Evolutionary conservation across 1,140 invertebrate species (phyloP), one percentile per base, ranked within the genome.

Genomic region (Magallana angulata): DNA sequence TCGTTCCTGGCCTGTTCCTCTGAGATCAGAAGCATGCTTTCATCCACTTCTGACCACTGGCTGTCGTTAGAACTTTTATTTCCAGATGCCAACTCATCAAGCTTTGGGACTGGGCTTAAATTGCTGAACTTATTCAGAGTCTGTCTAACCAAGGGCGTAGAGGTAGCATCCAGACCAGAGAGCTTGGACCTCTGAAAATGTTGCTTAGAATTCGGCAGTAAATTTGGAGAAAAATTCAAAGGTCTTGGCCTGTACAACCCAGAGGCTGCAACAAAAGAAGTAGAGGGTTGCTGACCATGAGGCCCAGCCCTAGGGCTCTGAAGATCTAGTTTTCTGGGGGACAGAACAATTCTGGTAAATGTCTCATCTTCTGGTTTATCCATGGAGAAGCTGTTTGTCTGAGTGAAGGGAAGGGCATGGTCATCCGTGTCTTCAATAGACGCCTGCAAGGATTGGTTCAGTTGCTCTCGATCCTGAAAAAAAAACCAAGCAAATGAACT

Each of bases 1-100:
- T 82, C 57, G 18, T 82, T 82, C 16, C 57, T 57, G n/a, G 48
- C 36, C 11, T 57, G 48, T 24, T 82, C 81, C 48, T 82, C 81
- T 18, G 57, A 57, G 48, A 82, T 12, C 18, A 57, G 18, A 36
- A 84, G 82, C 30, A 83, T 62, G 76, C 64, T 87, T 57, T 89
- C 89, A 87, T 89, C 89, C 56, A 89, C 71, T 85, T 89, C 89
- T 57, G 89, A 89, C 89, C 89, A 89, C 58, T 89, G 89, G 84
- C 71, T 85, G 62, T 84, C 30, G 48, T 83, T 64, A 60, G 81
- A 76, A 4, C 7, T 30, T 83, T 48, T 30, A 30, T 85, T 71
- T 59, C 36, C 58, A 62, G 12, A 18, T 36, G 68, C 24, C 24
- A 30, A 76, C 36, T 5, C 36, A 24, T 76, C 68, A 12, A 30